Percentiles rank a stretch among this genome's conserved stretches.
Conservation (phyloP, 2,888 invertebrate genomes). For the Drosophila kuntzei region DNA sequence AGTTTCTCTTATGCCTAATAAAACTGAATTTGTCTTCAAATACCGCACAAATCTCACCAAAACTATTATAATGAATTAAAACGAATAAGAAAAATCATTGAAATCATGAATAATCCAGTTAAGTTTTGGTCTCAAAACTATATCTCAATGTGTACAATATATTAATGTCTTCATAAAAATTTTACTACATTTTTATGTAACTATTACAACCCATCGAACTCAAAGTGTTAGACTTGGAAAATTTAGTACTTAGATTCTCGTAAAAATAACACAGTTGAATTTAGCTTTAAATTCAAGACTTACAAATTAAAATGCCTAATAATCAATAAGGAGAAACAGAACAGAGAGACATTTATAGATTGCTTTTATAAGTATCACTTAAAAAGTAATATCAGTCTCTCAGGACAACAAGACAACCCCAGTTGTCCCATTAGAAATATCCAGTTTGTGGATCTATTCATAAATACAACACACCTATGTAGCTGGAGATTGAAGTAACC, state of each 20-base stretch:
- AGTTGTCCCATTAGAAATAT: neutral
- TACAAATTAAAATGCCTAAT: neutral
- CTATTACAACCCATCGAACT: too few species aligned
- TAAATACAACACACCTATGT: neutral
- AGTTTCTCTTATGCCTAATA: neutral
- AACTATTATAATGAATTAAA: neutral
- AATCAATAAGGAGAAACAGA: neutral
- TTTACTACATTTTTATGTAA: too few species aligned
- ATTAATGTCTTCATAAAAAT: too few species aligned
- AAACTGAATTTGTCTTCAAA: neutral
- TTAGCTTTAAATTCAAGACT: neutral
- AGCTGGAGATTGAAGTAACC: constrained; percentile 35
- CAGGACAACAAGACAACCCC: constrained; percentile 26
- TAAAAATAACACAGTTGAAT: neutral
- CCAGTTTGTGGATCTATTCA: constrained; percentile 2
- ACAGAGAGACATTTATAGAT: constrained; percentile 3
- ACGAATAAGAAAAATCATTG: neutral
- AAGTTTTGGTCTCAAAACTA: too few species aligned
- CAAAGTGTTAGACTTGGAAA: neutral
- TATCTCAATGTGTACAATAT: too few species aligned
- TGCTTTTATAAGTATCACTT: constrained; percentile 9
- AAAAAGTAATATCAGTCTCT: constrained; percentile 21
- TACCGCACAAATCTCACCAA: neutral
- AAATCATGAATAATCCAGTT: too few species aligned
- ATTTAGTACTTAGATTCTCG: neutral